Base-by-base conservation (phyloP, 1,140 invertebrate genomes). In the Andrena cerasifolii region DNA sequence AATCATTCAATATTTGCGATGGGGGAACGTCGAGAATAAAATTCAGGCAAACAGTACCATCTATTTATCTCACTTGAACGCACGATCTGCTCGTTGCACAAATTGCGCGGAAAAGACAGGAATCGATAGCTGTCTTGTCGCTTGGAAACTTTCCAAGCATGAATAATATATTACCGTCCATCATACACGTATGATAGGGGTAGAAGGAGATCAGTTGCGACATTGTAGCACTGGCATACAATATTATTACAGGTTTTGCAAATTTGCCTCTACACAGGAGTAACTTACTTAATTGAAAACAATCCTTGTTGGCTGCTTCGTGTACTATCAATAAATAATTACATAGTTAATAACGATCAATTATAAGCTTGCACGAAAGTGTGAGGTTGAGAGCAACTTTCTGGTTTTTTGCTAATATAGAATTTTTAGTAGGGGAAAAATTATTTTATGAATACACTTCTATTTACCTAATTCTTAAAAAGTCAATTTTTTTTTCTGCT, bases 71-170 rank as follows among this genome's bases (percentile, higher is more conserved):
- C 65, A n/a, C 16, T 6, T 54, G n/a, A 24, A 56, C 10, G 40
- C 67, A 45, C 12, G 21, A 21, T 67, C 21, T 43, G 28, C 21
- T 28, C 3, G 8, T 45, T 49, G 28, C 4, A 40, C 24, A 59
- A 82, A 79, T 75, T 70, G 45, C 21, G 28, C 43, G 43, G 24
- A 74, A 75, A 70, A 70, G 43, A 75, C 24, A 31, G 5, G 33
- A 53, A 40, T 75, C 62, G 33, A 63, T 70, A 43, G 51, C 26
- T 79, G 26, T 40, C 43, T 14, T 36, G 61, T 70, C 33, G 33
- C 36, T 79, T 76, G 81, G 72, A 81, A 81, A 82, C 26, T 62
- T 75, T 79, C 73, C 73, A 78, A 76, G 31, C 68, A 70, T 58
- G 66, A 71, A 80, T 78, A 79, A 84, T 82, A 76, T 59, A 62